Evolutionary conservation across 2,797 vertebrate genomes (phyloP).

Genomic region (Emys orbicularis): DNA sequence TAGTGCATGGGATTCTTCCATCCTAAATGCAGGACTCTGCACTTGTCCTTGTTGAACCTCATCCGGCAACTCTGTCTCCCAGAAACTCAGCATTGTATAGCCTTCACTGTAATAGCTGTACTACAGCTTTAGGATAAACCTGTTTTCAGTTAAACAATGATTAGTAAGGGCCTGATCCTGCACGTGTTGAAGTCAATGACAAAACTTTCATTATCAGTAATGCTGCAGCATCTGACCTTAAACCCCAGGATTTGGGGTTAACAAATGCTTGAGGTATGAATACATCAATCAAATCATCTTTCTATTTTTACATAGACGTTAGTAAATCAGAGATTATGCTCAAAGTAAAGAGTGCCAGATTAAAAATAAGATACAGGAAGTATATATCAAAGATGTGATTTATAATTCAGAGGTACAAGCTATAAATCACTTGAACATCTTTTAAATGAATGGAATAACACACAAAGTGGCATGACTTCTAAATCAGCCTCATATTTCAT

Average conservation of each 20-base stretch:
- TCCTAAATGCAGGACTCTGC: no score
- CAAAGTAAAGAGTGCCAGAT: background rate
- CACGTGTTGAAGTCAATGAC: background rate
- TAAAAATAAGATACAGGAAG: background rate
- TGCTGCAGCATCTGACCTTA: background rate
- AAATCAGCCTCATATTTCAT: conserved; percentile 23
- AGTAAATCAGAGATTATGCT: background rate
- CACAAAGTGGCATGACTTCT: background rate
- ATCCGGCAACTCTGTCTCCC: background rate
- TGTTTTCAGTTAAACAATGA: background rate
- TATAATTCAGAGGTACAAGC: conserved; percentile 34
- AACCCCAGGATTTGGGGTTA: background rate
- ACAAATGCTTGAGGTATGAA: background rate
- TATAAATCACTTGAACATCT: conserved; percentile 33
- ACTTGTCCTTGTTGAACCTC: no score
- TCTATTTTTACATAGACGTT: background rate
- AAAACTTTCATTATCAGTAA: background rate
- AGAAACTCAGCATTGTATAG: background rate
- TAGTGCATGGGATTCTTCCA: no score
- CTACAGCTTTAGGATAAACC: background rate
- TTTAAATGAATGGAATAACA: background rate
- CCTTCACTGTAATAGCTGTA: background rate
- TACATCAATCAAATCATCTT: background rate
- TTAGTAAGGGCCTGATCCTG: background rate
- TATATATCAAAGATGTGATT: background rate